A percentile compares a stretch with the other conserved stretches of the same genome.
Conservation (phyloP, 2,888 invertebrate genomes). For the Macrophya alboannulata region DNA sequence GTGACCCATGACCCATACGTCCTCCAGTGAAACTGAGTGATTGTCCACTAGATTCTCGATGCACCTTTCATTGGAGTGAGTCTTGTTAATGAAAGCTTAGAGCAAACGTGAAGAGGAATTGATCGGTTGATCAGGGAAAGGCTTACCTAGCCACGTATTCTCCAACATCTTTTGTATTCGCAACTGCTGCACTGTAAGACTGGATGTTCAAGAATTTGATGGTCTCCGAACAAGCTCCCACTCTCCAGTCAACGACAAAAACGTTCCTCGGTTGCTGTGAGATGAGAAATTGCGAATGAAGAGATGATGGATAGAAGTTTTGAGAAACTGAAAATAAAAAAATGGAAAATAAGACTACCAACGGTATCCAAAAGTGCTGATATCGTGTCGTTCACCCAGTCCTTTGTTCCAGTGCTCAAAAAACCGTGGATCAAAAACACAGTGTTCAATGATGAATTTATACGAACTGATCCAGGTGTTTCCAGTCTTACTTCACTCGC, state of each 20-base stretch:
- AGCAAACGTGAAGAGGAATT: background rate
- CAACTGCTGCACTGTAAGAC: conserved; percentile 21
- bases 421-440: conserved; percentile 52
- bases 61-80: conserved; percentile 18
- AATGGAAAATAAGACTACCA: background rate
- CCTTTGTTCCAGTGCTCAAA: conserved; percentile 46
- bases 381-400: conserved; percentile 51
- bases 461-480: background rate
- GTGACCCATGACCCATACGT: conserved; percentile 50
- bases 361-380: conserved; percentile 42
- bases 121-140: background rate
- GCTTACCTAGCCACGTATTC: conserved; percentile 46
- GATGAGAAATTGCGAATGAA: background rate
- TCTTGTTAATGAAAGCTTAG: background rate
- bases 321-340: background rate
- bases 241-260: conserved; percentile 51
- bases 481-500: conserved; percentile 27
- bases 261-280: conserved; percentile 36
- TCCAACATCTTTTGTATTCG: conserved; percentile 44
- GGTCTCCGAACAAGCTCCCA: conserved; percentile 52
- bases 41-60: conserved; percentile 45
- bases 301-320: background rate
- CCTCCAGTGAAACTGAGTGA: conserved; percentile 19
- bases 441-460: conserved; percentile 36
- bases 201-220: conserved; percentile 28